Evolutionary conservation across 2,113 vertebrate species (phyloP).

Genomic region (Ictidomys tridecemlineatus): DNA sequence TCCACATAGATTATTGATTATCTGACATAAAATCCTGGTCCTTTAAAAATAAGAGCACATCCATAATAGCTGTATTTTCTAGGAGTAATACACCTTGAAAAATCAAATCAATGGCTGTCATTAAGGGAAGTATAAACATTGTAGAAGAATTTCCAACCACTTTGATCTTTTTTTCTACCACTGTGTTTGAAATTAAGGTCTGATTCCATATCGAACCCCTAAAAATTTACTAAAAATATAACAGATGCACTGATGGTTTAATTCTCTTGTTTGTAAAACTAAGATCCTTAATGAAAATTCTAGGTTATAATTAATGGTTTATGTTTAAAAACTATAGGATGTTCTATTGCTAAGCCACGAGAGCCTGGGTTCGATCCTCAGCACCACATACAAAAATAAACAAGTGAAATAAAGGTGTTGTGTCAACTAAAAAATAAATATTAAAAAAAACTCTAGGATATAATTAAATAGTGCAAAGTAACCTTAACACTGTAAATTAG

Average conservation of each 20-base stretch:
- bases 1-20: neutral
- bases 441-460: neutral
- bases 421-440: too few relatives aligned
- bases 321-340: neutral
- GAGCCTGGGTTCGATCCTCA: too few relatives aligned
- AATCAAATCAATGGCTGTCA: neutral
- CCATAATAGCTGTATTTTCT: neutral
- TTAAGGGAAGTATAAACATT: neutral
- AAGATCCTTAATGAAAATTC: neutral
- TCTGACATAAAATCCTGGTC: neutral
- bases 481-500: neutral
- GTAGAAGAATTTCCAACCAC: neutral
- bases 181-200: neutral
- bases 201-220: neutral
- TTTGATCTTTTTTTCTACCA: neutral
- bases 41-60: neutral
- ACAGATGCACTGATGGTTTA: neutral
- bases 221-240: neutral
- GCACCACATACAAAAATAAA: too few relatives aligned
- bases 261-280: neutral
- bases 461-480: neutral
- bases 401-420: too few relatives aligned
- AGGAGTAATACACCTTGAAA: neutral
- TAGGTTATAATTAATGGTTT: neutral
- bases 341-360: too few relatives aligned